Evolutionary conservation across 2,113 vertebrate species (phyloP), one percentile per base, ranked within the genome.

Genomic region (Cyphomyrus discorhynchus): DNA sequence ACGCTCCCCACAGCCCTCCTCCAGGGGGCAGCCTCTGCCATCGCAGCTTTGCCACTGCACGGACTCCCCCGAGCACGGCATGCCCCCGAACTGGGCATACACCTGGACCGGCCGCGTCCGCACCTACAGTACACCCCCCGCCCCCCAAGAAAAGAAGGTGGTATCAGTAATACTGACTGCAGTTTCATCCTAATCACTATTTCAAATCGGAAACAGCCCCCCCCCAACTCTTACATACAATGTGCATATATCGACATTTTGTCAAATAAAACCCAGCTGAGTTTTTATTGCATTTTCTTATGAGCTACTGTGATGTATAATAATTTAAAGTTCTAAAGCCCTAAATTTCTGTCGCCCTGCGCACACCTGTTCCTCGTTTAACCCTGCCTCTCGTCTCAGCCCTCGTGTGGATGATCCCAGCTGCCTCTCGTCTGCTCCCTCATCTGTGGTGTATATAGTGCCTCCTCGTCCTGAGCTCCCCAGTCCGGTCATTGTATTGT

Each of bases 31-130:
- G 39, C 96, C 96, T 91, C 92, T 92, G 0, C 94, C 95, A 3
- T 93, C 92, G 92, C 98, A 99, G 0, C 92, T 0, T 24, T 94
- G 95, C 31, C 91, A 96, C 93, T 98, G 94, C 58, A 93, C 94
- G 8, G 94, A 58, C 10, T 56, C 90, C 21, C 97, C 98, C 2
- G 19, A 27, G 58, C 97, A 99, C 0, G 92, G 87, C 0, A 91
- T 93, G n/a, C 98, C 98, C 1, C 94, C 96, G 89, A 96, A 99
- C 91, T 99, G 98, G 70, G 96, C 95, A 5, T 96, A 98, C 74
- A 95, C 93, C 46, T 92, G 93, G 89, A 98, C 77, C 0, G 93
- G 80, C 24, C 97, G 94, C 53, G 93, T 97, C 90, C 96, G 96
- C 84, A 96, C 95, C 98, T 99, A 90, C n/a, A n/a, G n/a, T n/a